Conservation (phyloP, 1,140 invertebrate species). For the Hylaeus volcanicus region DNA sequence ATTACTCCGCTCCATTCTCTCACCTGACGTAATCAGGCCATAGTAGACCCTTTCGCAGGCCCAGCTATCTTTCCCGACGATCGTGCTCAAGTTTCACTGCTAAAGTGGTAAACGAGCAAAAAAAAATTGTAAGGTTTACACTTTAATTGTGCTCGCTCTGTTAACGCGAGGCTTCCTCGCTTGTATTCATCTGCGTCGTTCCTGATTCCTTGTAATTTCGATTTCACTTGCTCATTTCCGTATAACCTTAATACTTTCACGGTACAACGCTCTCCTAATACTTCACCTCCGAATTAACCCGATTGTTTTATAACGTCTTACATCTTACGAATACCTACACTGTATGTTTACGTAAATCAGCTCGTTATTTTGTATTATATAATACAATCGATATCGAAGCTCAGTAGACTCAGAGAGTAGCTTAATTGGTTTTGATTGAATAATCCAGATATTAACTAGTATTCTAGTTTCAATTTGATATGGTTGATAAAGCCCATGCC, state of each 20-base stretch:
- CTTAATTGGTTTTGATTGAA: no score
- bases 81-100: constrained; percentile 41
- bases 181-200: not conserved
- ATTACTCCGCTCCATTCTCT: constrained; percentile 15
- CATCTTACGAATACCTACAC: no score
- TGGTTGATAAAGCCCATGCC: no score
- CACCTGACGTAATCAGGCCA: constrained; percentile 52
- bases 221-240: constrained; percentile 7
- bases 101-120: not conserved
- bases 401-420: no score
- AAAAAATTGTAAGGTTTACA: not conserved
- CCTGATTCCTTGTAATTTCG: not conserved
- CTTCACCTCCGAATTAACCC: no score
- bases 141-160: constrained; percentile 30
- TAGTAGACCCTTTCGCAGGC: constrained; percentile 12
- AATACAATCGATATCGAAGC: no score
- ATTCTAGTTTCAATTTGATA: no score
- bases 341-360: no score
- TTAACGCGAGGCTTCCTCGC: constrained; percentile 11
- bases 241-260: not conserved
- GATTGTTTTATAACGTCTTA: no score
- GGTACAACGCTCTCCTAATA: not conserved
- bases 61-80: constrained; percentile 35
- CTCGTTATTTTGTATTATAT: no score
- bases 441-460: no score